Conservation (phyloP, 2,113 vertebrate species). For the Centropus bengalensis region DNA sequence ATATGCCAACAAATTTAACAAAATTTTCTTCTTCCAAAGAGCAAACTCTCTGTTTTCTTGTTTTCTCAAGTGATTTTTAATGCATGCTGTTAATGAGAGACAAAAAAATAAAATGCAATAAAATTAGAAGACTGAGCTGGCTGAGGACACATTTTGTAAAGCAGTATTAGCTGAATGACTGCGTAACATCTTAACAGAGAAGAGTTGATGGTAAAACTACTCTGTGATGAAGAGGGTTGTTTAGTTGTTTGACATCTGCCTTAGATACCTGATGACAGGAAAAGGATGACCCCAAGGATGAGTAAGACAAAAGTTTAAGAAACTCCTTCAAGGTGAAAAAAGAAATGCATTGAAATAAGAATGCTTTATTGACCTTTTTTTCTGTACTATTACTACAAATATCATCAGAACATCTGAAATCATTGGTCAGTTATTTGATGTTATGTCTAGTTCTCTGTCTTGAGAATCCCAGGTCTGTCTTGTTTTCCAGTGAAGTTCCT, state of each 20-base stretch:
- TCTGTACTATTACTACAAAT: background rate
- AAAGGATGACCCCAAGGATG: background rate
- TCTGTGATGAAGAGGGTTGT: background rate
- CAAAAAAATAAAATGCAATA: constrained; percentile 1
- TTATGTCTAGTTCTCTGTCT: background rate
- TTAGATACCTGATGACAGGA: background rate
- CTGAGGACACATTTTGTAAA: background rate
- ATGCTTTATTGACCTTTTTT: constrained; percentile 28
- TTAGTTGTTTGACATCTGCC: background rate
- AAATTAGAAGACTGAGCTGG: background rate
- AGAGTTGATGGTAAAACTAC: background rate
- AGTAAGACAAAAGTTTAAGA: background rate
- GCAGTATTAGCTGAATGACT: background rate
- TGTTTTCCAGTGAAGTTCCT: background rate
- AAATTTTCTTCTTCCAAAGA: constrained; percentile 22
- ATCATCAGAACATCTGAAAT: background rate
- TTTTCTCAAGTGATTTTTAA: constrained; percentile 23
- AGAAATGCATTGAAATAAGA: background rate
- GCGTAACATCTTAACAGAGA: background rate
- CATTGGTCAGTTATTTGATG: background rate
- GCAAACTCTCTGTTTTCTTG: background rate
- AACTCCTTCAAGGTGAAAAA: background rate
- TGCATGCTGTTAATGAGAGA: background rate
- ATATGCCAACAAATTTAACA: constrained; percentile 8
- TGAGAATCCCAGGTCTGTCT: background rate